Base-by-base conservation (phyloP, 2,797 vertebrate genomes). In the Cephalopachus bancanus region DNA sequence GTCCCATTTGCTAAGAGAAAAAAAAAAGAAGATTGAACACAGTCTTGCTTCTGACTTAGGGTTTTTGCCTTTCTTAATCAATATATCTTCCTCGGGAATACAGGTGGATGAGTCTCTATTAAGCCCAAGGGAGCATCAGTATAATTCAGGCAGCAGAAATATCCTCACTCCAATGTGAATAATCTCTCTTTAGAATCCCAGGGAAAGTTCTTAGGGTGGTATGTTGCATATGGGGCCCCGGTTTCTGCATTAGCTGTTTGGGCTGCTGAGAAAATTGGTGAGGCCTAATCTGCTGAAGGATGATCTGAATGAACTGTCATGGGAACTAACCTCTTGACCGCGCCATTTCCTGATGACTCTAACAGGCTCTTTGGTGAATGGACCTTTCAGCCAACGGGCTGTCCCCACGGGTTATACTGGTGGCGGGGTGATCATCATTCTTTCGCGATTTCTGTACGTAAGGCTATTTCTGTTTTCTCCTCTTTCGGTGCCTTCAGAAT, bases 1-100 rank as follows among this genome's bases (percentile, higher is more conserved):
- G 69, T 67, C 26, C 81, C 84, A 11, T 80, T 97, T 92, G 62
- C 51, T 71, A 64, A 57, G 89, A 87, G 79, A 15, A 28, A 8
- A 80, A 80, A 91, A 83, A 72, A 87, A 62, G 71, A 93, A 92
- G 78, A 53, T 10, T 83, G 95, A 96, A 67, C 62, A 62, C 9
- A 53, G 2, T 44, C 89, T 81, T 89, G 72, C 62, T 76, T 94
- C 65, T 71, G 91, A 97, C 20, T 72, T 91, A 80, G 94, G 90
- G 72, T 78, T 60, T 76, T 96, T 83, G 11, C 2, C 81, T 98
- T 96, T 86, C 88, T 90, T 72, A 33, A 94, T 96, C 97, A 80
- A 76, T 81, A 30, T 16, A 19, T 93, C 64, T 65, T 96, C 92
- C 95, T 69, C 60, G 78, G 67, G 55, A 92, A 49, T 86, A 22